Base-by-base conservation (phyloP, 2,797 vertebrate species). In the Sebastes dallii region DNA sequence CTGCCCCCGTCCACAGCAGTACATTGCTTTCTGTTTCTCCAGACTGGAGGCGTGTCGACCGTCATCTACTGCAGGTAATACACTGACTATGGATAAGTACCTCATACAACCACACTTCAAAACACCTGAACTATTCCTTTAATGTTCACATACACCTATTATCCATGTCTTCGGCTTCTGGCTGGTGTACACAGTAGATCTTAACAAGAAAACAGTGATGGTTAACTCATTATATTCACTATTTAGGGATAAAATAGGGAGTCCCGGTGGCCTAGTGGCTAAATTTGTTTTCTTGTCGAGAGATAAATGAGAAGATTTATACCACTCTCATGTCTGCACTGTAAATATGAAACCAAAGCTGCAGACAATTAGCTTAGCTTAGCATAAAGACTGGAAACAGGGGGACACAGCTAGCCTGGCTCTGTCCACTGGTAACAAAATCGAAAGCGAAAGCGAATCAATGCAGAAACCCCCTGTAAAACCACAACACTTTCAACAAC, bases 301-400 rank as follows among this genome's bases (percentile, higher is more conserved):
- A 39, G 36, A 0, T 39, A 39, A 39, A 39, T 39, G 36, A 39
- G 36, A 39, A 39, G 36, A 39, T 39, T 39, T 0, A 39, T 39
- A 39, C 0, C 36, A 39, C 5, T 39, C 36, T 39, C 13, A 14
- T 39, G 36, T 39, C 36, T 39, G 36, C 0, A 39, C 0, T 39
- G 36, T 39, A 39, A 39, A 39, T 0, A 39, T 39, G 36, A 39
- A 39, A 14, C 36, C 36, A 39, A 0, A 39, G 36, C 36, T 6
- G 36, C 36, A 39, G 36, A 39, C 36, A 14, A 39, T 39, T 39
- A 39, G 5, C 36, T 39, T 39, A 39, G 36, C 36, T 39, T 14
- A 39, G 36, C 36, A 39, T 39, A 39, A 39, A 39, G 36, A 39
- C 13, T 39, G 36, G 36, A 39, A 42, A 42, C 39, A 42, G 14